Percentiles rank a stretch among this genome's conserved stretches.
Evolutionary conservation across 1,140 invertebrate species (phyloP).

Genomic region (Saccostrea glomerata): DNA sequence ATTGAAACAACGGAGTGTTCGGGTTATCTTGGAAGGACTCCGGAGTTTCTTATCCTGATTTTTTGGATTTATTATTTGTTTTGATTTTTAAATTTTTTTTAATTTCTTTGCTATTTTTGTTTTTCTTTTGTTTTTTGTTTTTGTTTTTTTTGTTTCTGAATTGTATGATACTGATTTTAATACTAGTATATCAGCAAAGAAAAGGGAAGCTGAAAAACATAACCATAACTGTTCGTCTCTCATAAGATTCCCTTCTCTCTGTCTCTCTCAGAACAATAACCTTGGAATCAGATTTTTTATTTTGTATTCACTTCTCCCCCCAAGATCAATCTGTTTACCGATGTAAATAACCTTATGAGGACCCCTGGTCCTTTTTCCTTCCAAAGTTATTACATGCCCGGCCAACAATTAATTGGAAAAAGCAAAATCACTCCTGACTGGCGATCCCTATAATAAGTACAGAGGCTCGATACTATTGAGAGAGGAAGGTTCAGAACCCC

Average conservation of each 20-base stretch:
- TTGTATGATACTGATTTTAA: too few relatives aligned
- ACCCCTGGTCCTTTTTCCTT: neutral
- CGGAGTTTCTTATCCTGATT: neutral
- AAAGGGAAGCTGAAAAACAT: neutral
- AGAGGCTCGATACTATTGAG: neutral
- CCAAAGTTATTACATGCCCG: neutral
- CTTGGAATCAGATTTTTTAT: neutral
- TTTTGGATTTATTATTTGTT: neutral
- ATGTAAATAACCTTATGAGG: constrained; percentile 33
- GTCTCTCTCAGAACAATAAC: neutral
- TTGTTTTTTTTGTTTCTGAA: too few relatives aligned
- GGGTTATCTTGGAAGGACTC: too few relatives aligned
- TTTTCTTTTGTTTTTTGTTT: too few relatives aligned
- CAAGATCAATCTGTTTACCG: constrained; percentile 14
- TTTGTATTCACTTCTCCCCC: neutral
- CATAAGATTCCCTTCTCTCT: constrained; percentile 3
- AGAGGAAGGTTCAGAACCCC: neutral
- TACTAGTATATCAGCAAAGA: too few relatives aligned
- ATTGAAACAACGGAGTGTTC: neutral
- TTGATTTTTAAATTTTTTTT: too few relatives aligned
- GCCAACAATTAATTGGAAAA: constrained; percentile 22
- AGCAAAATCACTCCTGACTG: neutral
- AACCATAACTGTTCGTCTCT: neutral
- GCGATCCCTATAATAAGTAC: neutral
- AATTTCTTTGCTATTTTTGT: too few relatives aligned